Evolutionary conservation across 2,797 vertebrate species (phyloP).

Genomic region (Poeciliopsis infans): DNA sequence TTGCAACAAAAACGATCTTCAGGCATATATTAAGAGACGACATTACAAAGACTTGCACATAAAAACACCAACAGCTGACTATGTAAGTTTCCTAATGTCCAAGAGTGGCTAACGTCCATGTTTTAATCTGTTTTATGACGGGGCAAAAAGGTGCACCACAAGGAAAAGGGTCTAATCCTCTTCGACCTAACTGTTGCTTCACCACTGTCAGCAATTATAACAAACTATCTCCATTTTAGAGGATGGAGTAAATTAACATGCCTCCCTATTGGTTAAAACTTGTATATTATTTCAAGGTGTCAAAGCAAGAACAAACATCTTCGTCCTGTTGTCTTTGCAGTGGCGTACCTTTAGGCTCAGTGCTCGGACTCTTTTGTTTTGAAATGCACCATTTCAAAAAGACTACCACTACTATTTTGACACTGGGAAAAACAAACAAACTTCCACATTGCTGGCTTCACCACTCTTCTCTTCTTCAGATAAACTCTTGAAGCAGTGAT

Average conservation of each 20-base stretch:
- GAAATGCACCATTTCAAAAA: neutral
- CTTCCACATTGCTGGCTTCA: too few relatives aligned
- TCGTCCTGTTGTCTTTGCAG: neutral
- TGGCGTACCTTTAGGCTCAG: neutral
- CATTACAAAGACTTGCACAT: constrained; percentile 23
- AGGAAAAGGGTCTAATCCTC: neutral
- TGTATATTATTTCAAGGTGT: neutral
- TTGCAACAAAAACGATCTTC: constrained; percentile 40
- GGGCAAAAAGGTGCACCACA: neutral
- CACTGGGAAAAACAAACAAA: too few relatives aligned
- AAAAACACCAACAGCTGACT: constrained; percentile 23
- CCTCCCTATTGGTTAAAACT: neutral
- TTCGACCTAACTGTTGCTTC: neutral
- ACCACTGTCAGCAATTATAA: neutral
- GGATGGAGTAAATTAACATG: too few relatives aligned
- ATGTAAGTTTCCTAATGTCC: constrained; percentile 32
- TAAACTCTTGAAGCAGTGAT: too few relatives aligned
- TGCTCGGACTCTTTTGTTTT: neutral
- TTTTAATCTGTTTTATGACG: neutral
- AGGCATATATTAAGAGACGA: constrained; percentile 33
- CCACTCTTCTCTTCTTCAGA: too few relatives aligned
- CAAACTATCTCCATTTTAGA: neutral
- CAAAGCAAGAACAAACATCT: neutral
- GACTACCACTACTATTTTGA: too few relatives aligned
- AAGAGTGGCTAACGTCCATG: constrained; percentile 1